Evolutionary conservation across 2,113 vertebrate species (phyloP), one percentile per base, ranked within the genome.

Genomic region (Potamarius usumacintae): DNA sequence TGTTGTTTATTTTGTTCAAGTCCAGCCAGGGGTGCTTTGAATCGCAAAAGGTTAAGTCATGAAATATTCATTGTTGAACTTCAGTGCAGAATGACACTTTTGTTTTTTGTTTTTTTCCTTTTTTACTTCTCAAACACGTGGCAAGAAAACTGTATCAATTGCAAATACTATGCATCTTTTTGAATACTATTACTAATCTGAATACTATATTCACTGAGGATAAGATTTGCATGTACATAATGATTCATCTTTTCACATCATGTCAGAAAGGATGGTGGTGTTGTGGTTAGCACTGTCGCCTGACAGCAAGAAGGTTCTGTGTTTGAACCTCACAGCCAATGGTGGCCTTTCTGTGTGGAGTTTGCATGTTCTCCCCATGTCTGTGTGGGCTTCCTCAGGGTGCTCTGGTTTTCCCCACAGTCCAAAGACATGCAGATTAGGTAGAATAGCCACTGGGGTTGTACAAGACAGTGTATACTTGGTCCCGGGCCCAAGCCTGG

Each of bases 1-100:
- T 72, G 74, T 74, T 79, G 86, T 88, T 76, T 80, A 12, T 57
- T 82, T 77, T 76, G 22, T 67, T 15, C 74, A 87, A 82, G 82
- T 82, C 63, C 77, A 79, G 30, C 42, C 83, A 65, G 79, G 83
- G 83, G 71, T 69, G 82, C 78, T 87, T 90, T 82, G 83, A 89
- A 87, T 65, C 50, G 63, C 55, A 89, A 87, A 42, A 89, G 88
- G 86, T 89, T 85, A 85, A 89, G 60, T 87, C 65, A 89, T 89
- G 78, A 77, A 87, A 87, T 87, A 77, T 87, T 87, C 76, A 89
- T 86, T 42, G 72, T 22, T 87, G 76, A 85, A 88, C 86, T 85
- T 90, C 80, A 77, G 69, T 55, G 50, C 60, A 15, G 52, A 58
- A 80, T 80, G 67, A 77, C 20, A 58, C 82, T 50, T 87, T 85